Evolutionary conservation across 92 coral and sea anemone species (phyloP).

Genomic region (Umimayanthus chanpuru): DNA sequence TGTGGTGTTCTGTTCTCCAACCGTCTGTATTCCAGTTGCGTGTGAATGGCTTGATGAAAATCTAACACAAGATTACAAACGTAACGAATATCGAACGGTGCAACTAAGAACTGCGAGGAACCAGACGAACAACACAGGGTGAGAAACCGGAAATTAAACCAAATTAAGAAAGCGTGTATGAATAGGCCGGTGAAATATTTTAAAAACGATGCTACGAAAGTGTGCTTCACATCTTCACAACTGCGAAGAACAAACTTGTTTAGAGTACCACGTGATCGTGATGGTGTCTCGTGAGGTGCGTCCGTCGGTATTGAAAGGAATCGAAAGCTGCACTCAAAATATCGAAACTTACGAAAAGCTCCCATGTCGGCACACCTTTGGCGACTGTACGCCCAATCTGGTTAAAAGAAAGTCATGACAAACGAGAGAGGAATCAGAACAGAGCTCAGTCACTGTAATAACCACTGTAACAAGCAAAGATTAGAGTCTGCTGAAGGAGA

Average conservation of each 20-base stretch:
- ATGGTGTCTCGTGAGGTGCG: background rate
- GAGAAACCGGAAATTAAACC: background rate
- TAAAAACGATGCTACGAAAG: background rate
- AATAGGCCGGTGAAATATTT: background rate
- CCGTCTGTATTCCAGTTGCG: background rate
- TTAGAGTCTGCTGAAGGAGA: background rate
- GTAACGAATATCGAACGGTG: background rate
- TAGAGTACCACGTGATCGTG: background rate
- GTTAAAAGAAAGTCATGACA: slow-evolving; percentile 35
- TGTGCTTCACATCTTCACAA: background rate
- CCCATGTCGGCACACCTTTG: slow-evolving; percentile 75
- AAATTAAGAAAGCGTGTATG: background rate
- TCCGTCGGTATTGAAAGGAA: background rate
- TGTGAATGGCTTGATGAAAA: no score
- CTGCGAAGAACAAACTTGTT: background rate
- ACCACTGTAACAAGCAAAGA: background rate
- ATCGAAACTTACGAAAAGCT: slow-evolving; percentile 82
- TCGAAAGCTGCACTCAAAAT: slow-evolving; percentile 12
- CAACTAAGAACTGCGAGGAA: background rate
- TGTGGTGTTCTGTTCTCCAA: background rate
- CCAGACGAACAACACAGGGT: background rate
- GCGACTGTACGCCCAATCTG: slow-evolving; percentile 52
- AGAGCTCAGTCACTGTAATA: background rate
- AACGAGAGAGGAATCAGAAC: background rate
- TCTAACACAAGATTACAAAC: background rate